Evolutionary conservation across 92 coral and sea anemone species (phyloP), one percentile per base, ranked within the genome.

Genomic region (Phenganax marumi): DNA sequence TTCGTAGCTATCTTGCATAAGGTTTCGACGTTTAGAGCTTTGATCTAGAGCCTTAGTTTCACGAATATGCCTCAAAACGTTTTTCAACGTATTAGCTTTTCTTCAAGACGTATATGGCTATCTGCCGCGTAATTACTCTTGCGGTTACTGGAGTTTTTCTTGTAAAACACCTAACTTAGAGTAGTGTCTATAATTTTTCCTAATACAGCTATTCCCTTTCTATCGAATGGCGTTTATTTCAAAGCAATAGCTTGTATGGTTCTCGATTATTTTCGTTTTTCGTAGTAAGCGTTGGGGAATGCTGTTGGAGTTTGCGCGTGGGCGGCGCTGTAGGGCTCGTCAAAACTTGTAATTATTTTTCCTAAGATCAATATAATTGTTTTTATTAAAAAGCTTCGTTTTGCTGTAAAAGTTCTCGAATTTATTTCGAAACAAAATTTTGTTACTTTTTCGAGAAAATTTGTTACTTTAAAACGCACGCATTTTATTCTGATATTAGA

Each of bases 261-360:
- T 54, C 3, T 56, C 65, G 69, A 52, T 54, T 76, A 54, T 54
- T 55, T 52, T 12, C 51, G 53, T 54, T 25, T 57, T 25, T 54
- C 50, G 52, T 74, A 50, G 21, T 50, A 12, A 22, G 14, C 10
- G 16, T 21, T 76, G 23, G 62, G 13, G 51, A 12, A 56, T 76
- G 16, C 24, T 24, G 51, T 26, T 46, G 39, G 63, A 24, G 11
- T 26, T 24, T 1, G 63, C 48, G 81, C 65, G 81, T 33, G 49
- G 50, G 81, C 68, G 55, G 24, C 81, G 13, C 50, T 16, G 46
- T 54, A 68, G 48, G 81, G 68, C 18, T 52, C 69, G 81, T 22
- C 57, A 21, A 24, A 55, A 76, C 52, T 76, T 76, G 48, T 76
- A 76, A 76, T 76, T 76, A 76, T 76, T 76, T 76, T 76, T 39